phyloP scores from a whole-genome alignment of 2,797 vertebrate genomes.

The Sciaenops ocellatus region DNA sequence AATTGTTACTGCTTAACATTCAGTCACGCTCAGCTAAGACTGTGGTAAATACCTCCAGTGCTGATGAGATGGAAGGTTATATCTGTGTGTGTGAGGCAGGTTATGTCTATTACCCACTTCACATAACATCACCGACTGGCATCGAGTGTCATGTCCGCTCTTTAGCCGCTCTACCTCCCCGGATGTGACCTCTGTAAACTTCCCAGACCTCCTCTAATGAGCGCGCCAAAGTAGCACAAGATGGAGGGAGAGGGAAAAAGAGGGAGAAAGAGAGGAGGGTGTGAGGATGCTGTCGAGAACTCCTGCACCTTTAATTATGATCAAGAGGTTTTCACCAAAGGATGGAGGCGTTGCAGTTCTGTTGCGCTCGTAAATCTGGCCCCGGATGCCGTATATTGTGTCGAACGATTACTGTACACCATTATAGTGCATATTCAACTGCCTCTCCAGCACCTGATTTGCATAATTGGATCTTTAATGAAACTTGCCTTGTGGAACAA shows the following conservation, averaged over 20 bases:
- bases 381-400: constrained; percentile 90
- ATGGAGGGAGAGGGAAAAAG: constrained; percentile 51
- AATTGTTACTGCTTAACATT: constrained; percentile 81
- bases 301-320: constrained; percentile 96
- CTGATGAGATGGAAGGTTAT: constrained; percentile 63
- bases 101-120: constrained; percentile 60
- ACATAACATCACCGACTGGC: constrained; percentile 40
- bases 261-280: constrained; percentile 27
- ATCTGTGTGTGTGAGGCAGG: constrained; percentile 26
- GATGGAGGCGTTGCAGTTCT: constrained; percentile 92
- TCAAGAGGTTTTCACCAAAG: constrained; percentile 93
- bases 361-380: constrained; percentile 93
- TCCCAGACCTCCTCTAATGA: constrained; percentile 71
- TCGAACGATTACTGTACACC: constrained; percentile 92
- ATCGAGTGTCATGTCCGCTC: constrained; percentile 62
- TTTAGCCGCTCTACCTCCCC: constrained; percentile 61
- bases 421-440: constrained; percentile 91
- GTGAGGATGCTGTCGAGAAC: constrained; percentile 63
- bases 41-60: constrained; percentile 79
- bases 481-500: constrained; percentile 94
- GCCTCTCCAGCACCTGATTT: constrained; percentile 92
- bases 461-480: constrained; percentile 97
- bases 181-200: constrained; percentile 72
- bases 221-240: constrained; percentile 62
- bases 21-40: constrained; percentile 77